Percentiles rank a stretch among this genome's conserved stretches.
Conservation (phyloP, 2,797 vertebrate species). For the Trichosurus vulpecula region DNA sequence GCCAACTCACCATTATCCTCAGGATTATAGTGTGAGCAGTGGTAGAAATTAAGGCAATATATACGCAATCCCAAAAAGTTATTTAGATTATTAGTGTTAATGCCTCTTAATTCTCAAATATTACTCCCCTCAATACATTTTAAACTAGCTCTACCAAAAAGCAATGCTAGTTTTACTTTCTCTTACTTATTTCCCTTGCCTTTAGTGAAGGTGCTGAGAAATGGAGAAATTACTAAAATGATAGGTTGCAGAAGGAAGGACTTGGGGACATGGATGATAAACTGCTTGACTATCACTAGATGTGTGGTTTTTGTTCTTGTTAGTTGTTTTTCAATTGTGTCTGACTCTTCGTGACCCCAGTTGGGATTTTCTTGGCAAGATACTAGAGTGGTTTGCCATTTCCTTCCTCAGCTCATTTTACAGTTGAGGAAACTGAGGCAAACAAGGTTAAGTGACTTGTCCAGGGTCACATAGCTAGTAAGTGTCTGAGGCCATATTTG, state of each 20-base stretch:
- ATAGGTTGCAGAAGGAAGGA: constrained; percentile 15
- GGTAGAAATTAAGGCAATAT: constrained; percentile 28
- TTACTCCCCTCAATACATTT: not conserved
- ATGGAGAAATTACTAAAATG: not conserved
- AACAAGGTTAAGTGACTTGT: not conserved
- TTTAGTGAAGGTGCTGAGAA: not conserved
- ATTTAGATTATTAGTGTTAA: constrained; percentile 12
- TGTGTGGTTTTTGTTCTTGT: not conserved
- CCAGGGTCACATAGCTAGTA: not conserved
- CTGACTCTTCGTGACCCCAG: not conserved
- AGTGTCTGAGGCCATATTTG: not conserved
- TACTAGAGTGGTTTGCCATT: not conserved
- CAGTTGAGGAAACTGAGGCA: not conserved
- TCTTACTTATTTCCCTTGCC: constrained; percentile 26
- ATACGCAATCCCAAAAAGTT: not conserved
- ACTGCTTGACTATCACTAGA: not conserved
- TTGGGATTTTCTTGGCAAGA: not conserved
- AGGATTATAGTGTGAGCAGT: not conserved
- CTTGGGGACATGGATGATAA: not conserved
- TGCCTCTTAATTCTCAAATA: constrained; percentile 2
- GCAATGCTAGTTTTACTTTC: not conserved
- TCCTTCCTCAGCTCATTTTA: not conserved
- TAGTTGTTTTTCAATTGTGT: not conserved
- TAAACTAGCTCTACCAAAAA: not conserved
- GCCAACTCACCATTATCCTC: constrained; percentile 51